Conservation (phyloP, 2,797 vertebrate species). For the Chelidonichthys spinosus region DNA sequence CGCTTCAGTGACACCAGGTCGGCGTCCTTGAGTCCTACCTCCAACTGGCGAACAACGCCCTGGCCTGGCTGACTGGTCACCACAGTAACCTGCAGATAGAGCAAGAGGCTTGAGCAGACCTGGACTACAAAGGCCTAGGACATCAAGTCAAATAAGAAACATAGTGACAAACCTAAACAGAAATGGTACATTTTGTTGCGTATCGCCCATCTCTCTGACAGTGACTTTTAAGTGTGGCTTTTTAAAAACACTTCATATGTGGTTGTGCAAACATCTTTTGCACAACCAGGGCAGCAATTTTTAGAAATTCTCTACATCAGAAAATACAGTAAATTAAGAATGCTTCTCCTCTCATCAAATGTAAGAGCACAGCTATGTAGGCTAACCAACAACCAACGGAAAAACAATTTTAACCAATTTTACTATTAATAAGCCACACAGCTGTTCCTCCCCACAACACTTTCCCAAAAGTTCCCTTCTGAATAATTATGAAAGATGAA, state of each 20-base stretch:
- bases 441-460: slow-evolving; percentile 9
- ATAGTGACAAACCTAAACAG: not conserved
- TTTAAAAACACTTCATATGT: not conserved
- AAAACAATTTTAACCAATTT: not conserved
- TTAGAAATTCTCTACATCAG: not conserved
- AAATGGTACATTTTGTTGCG: not conserved
- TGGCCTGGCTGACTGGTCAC: slow-evolving; percentile 87
- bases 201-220: not conserved
- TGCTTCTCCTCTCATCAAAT: not conserved
- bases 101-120: not conserved
- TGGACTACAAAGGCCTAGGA: not conserved
- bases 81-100: slow-evolving; percentile 87
- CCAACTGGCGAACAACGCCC: slow-evolving; percentile 84
- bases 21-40: slow-evolving; percentile 84
- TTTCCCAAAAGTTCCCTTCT: slow-evolving; percentile 4
- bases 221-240: not conserved
- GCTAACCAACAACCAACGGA: not conserved
- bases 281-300: not conserved
- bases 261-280: not conserved
- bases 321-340: not conserved
- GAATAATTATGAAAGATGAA: slow-evolving; percentile 18
- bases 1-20: slow-evolving; percentile 86
- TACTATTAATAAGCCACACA: slow-evolving; percentile 11
- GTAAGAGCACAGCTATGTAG: not conserved
- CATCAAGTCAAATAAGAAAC: not conserved